Percentiles rank a stretch among this genome's conserved stretches.
Evolutionary conservation across 2,888 invertebrate genomes (phyloP).

Genomic region (Caenorhabditis plicata): DNA sequence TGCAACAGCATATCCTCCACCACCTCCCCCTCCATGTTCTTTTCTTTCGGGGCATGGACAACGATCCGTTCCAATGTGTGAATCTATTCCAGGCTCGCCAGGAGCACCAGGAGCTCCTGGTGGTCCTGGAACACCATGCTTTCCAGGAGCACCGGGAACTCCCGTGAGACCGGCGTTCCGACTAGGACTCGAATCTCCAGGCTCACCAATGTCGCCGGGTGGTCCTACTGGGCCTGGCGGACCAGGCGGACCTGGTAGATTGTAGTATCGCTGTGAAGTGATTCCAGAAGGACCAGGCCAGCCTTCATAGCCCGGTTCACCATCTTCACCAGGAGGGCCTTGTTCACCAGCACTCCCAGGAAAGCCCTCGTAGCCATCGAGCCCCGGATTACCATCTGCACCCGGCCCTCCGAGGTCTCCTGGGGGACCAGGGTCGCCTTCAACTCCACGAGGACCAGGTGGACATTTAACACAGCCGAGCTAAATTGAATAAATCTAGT

Average conservation of each 20-base stretch:
- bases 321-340: constrained; percentile 17
- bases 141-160: constrained; percentile 15
- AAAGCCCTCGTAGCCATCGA: constrained; percentile 29
- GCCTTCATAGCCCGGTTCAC: constrained; percentile 16
- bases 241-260: constrained; percentile 16
- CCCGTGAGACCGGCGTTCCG: constrained; percentile 12
- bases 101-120: constrained; percentile 26
- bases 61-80: too few relatives aligned
- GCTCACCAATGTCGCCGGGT: constrained; percentile 9
- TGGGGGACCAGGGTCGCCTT: constrained; percentile 30
- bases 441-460: constrained; percentile 17
- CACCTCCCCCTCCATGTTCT: too few relatives aligned
- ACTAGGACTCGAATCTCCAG: constrained; percentile 1
- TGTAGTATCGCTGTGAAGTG: constrained; percentile 8
- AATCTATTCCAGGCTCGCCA: too few relatives aligned
- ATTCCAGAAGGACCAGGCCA: constrained; percentile 16
- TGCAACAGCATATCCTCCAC: too few relatives aligned
- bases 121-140: constrained; percentile 24
- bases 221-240: constrained; percentile 5
- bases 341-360: constrained; percentile 13
- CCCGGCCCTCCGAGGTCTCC: constrained; percentile 21
- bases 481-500: too few relatives aligned
- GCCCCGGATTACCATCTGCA: constrained; percentile 10
- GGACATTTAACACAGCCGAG: constrained; percentile 31
- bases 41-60: too few relatives aligned